Evolutionary conservation across 2,888 invertebrate species (phyloP).

Genomic region (Cataglyphis rosenhaueri): DNA sequence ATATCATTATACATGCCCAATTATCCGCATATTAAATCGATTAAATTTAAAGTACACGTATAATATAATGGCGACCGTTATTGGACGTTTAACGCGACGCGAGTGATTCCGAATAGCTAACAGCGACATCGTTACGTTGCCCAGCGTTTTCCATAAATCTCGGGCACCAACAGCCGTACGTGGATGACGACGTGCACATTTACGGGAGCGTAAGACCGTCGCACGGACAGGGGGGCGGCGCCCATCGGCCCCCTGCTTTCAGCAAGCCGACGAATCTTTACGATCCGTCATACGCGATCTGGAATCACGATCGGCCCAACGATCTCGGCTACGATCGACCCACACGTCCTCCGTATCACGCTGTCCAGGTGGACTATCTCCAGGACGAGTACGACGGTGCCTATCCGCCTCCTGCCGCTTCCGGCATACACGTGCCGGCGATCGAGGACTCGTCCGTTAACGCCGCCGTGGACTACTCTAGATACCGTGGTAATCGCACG

Average conservation of each 20-base stretch:
- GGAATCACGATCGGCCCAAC: constrained; percentile 75
- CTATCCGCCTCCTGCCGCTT: constrained; percentile 77
- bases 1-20: background rate
- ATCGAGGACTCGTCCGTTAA: constrained; percentile 81
- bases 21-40: background rate
- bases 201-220: constrained; percentile 84
- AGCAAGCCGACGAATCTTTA: constrained; percentile 64
- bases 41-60: no score
- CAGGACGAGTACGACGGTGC: constrained; percentile 79
- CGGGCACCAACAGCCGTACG: constrained; percentile 83
- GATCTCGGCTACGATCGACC: constrained; percentile 68
- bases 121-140: constrained; percentile 55
- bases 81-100: constrained; percentile 10
- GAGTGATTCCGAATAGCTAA: constrained; percentile 44
- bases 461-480: constrained; percentile 78
- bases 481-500: constrained; percentile 83
- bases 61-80: background rate
- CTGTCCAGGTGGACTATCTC: constrained; percentile 79
- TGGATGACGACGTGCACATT: constrained; percentile 86
- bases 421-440: constrained; percentile 80
- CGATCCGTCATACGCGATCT: constrained; percentile 66
- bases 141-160: constrained; percentile 82
- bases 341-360: constrained; percentile 84
- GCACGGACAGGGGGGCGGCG: constrained; percentile 18
- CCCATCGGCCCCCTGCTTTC: constrained; percentile 70